Base-by-base conservation (phyloP, 2,113 vertebrate species). In the Tonatia bakeri region DNA sequence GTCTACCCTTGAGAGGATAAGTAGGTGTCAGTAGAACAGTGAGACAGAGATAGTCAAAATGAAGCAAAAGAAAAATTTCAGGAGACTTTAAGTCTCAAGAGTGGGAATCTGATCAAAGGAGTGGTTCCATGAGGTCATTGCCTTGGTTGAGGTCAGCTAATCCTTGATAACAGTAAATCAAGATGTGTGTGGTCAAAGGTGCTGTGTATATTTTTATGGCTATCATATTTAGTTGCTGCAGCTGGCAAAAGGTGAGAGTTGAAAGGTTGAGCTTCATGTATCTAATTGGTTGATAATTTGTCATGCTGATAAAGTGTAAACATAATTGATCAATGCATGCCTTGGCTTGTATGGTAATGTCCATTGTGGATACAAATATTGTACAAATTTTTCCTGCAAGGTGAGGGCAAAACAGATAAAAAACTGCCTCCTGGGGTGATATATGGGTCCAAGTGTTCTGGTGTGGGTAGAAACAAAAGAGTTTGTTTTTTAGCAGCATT, bases 171-270 rank as follows among this genome's bases (percentile, higher is more conserved):
- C 2, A 75, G 72, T 38, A 52, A 77, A 24, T 67, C 47, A 87
- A 0, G 1, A 22, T 80, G 15, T 3, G 0, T 1, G 0, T 90
- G 43, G 47, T 86, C 31, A 65, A 8, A 89, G 17, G 54, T 84
- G 14, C 3, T 65, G 4, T 40, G 40, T 67, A 20, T 59, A 40
- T 72, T 85, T 92, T 87, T 88, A 69, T 65, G 26, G 40, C 36
- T 52, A n/a, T 52, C 26, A 56, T 26, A 70, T 65, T 95, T 91
- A 52, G 28, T 77, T 93, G 67, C 84, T 59, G 3, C 95, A 83
- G 50, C 33, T 87, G 76, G 22, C 11, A 82, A 75, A 94, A 88
- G 45, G 24, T 61, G 14, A 87, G 31, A n/a, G 5, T 72, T 87
- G 40, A 87, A 86, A 81, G 11, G 45, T 56, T 73, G 10, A 61